These are phyloP conservation scores for Diarsia brunnea DNA, from an alignment of 2,888 invertebrate species.

Conservation along the genomic window DNA sequence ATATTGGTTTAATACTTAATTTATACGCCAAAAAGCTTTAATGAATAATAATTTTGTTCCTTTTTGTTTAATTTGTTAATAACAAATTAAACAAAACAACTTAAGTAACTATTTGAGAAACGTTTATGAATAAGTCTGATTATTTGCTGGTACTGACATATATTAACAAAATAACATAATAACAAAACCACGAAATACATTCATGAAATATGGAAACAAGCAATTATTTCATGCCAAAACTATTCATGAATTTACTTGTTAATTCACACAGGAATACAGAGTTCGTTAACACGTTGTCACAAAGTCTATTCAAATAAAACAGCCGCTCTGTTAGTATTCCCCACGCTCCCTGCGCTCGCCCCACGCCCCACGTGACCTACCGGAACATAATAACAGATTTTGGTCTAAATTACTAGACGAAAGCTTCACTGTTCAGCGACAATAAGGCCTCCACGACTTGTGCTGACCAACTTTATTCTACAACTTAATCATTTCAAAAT, in stretches of 20 bases:
- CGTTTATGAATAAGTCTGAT: no score
- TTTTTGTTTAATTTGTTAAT: no score
- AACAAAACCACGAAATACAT: constrained; percentile 9
- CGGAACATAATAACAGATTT: constrained; percentile 70
- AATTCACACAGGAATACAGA: constrained; percentile 5
- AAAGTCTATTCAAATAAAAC: constrained; percentile 30
- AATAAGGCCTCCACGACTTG: constrained; percentile 63
- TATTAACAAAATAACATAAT: no score
- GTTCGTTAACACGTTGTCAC: constrained; percentile 18
- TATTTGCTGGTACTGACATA: no score
- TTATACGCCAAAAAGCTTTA: no score
- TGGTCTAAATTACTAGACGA: constrained; percentile 67
- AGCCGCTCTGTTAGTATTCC: constrained; percentile 4
- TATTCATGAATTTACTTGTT: constrained; percentile 16
- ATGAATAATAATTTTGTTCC: no score
- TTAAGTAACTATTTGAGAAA: no score
- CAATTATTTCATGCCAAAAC: constrained; percentile 21
- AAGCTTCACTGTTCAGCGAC: constrained; percentile 66
- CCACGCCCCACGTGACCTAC: constrained; percentile 19
- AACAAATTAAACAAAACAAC: no score
- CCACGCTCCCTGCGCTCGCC: background rate
- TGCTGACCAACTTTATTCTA: background rate
- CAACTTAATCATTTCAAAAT: constrained; percentile 17
- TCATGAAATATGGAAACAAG: constrained; percentile 16
- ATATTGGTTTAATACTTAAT: no score